Evolutionary conservation across 2,888 invertebrate species (phyloP), one percentile per base, ranked within the genome.

Genomic region (Scrobipalpa atriplicella): DNA sequence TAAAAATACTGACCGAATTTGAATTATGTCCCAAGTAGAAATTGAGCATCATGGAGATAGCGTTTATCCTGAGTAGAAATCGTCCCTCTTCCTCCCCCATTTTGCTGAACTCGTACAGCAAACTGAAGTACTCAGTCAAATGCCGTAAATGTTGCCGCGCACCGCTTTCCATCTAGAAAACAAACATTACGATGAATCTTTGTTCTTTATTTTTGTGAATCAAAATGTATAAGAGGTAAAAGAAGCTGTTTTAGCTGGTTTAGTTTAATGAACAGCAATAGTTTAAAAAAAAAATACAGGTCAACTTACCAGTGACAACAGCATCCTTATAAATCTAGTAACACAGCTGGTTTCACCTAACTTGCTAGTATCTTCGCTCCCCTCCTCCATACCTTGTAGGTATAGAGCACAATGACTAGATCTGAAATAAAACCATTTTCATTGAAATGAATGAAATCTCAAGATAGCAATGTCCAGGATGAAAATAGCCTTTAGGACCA

Each of bases 1-100:
- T 29, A 21, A 58, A 13, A 36, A 56, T 16, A 75, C 82, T 80
- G 58, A 90, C 92, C 78, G 80, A 72, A 11, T 76, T 73, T 39
- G 82, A 78, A 66, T 83, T 97, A 77, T 97, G 96, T 18, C 97
- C 98, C 66, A 99, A 93, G 91, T 98, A 99, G 88, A 98, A 99
- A 83, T 96, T 96, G 60, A 98, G 96, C 95, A 98, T 97, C 66
- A 96, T 96, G 68, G 97, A 96, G 71, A 99, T 98, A 43, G 98
- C 97, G 80, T 97, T 97, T 67, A 97, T 95, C 36, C 96, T 95
- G 71, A 98, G 93, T 78, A 99, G 92, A 88, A 98, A 99, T 82
- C 96, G 94, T 38, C 97, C 96, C 84, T 99, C 98, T 77, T 98
- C 98, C 71, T 98, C 98, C 0, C 98, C 98, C 97, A 98, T 97